These are phyloP conservation scores for Eupithecia vulgata DNA, from an alignment of 2,888 invertebrate species.

Conservation along the genomic window DNA sequence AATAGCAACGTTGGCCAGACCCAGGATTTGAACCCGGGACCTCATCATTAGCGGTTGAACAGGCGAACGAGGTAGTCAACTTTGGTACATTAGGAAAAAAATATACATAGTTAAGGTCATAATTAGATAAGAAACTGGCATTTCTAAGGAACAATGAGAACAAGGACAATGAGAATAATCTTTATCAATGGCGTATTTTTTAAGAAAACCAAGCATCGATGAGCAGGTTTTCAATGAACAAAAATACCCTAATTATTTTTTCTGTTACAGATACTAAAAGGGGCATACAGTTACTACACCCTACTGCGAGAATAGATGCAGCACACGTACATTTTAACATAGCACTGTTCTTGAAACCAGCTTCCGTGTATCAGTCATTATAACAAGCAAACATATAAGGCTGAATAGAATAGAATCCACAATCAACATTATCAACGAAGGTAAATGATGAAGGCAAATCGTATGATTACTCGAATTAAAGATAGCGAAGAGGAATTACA, in stretches of 20 bases:
- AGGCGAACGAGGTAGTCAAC: too few species aligned
- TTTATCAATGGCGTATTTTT: background rate
- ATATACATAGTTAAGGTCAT: background rate
- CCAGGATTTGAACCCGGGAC: too few species aligned
- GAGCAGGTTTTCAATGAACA: background rate
- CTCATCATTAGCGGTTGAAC: too few species aligned
- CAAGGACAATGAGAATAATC: background rate
- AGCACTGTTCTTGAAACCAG: background rate
- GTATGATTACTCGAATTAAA: background rate
- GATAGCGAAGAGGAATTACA: background rate
- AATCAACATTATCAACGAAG: constrained; percentile 5
- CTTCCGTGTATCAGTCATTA: background rate
- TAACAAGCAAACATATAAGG: background rate
- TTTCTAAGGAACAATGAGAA: background rate
- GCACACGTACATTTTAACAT: background rate
- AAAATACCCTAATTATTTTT: constrained; percentile 12
- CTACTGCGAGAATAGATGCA: constrained; percentile 60
- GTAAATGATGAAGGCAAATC: constrained; percentile 1
- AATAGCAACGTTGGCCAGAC: too few species aligned
- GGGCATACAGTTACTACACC: constrained; percentile 77
- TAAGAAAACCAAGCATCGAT: background rate
- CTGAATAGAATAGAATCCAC: background rate
- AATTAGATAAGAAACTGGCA: background rate
- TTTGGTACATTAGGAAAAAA: too few species aligned
- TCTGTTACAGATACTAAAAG: constrained; percentile 74